phyloP scores from a whole-genome alignment of 2,888 invertebrate species.

The Hirtodrosophila trivittata region DNA sequence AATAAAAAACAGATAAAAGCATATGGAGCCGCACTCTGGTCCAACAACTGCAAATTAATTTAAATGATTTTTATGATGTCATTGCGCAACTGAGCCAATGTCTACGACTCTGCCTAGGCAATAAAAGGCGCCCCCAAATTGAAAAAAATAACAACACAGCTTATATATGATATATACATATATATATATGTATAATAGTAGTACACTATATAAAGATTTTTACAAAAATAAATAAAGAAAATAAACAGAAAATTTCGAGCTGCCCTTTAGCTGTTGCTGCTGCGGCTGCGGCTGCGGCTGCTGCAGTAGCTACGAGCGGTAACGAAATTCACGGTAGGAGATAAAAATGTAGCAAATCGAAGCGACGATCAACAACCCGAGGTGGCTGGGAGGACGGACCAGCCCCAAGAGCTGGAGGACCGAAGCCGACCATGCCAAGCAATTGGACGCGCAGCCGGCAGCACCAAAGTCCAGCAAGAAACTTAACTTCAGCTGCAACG shows the following conservation, averaged over 20 bases:
- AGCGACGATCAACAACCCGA: conserved; percentile 77
- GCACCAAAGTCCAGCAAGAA: conserved; percentile 9
- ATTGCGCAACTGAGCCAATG: conserved; percentile 72
- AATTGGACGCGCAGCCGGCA: conserved; percentile 59
- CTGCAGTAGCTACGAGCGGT: conserved; percentile 75
- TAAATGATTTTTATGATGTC: conserved; percentile 80
- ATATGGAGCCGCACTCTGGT: conserved; percentile 54
- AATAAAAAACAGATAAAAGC: conserved; percentile 72
- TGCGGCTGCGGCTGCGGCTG: conserved; percentile 35
- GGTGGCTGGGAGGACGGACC: conserved; percentile 53
- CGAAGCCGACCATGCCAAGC: conserved; percentile 43
- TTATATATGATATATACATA: conserved; percentile 9
- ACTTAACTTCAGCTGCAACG: neutral
- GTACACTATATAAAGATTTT: too few species aligned
- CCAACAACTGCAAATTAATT: conserved; percentile 72
- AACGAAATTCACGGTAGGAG: conserved; percentile 81
- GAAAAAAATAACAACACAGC: conserved; percentile 9
- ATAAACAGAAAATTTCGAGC: conserved; percentile 7
- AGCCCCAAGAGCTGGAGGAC: conserved; percentile 28
- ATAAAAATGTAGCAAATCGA: conserved; percentile 77
- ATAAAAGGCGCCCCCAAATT: conserved; percentile 27
- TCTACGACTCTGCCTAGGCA: conserved; percentile 16
- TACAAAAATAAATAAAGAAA: neutral
- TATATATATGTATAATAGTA: too few species aligned
- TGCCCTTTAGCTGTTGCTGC: conserved; percentile 65